Base-by-base conservation (phyloP, 2,113 vertebrate genomes). In the Tetrax tetrax region DNA sequence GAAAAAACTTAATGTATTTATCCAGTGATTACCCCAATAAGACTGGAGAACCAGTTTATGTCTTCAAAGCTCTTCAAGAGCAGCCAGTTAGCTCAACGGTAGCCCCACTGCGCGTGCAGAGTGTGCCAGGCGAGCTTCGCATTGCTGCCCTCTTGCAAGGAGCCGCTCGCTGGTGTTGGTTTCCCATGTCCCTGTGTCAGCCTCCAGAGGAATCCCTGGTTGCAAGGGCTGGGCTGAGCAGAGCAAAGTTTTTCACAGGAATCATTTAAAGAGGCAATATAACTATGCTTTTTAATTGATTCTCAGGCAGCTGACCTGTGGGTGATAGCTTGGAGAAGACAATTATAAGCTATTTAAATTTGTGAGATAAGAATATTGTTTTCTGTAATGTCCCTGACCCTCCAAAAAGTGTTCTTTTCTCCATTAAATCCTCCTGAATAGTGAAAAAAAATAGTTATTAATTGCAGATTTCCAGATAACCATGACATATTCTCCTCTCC, bases 81-180 rank as follows among this genome's bases (percentile, higher is more conserved):
- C 63, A 43, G 57, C 18, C 23, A 37, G 0, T 29, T 24, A 41
- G 10, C 66, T 64, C 50, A 27, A 4, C 1, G 8, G 53, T 57
- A 88, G 75, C 57, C 57, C 12, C 57, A 54, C 9, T 3, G 5
- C 0, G 24, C 18, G 4, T 7, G 12, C 48, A 21, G 57, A 47
- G 75, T 31, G 14, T 17, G 33, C 15, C 21, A 22, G 33, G 29
- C 0, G 4, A 63, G 54, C 8, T 9, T 18, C 3, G 13, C 24
- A 28, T 21, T 53, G 31, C 22, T 59, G 50, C 50, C 27, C 12
- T 57, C 66, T 43, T 25, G 16, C 20, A 53, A 57, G 66, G 43
- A 53, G 33, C 33, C 0, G 1, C 65, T 57, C 2, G 1, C 18
- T 38, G 27, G 5, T 31, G 17, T 12, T 57, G 54, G 60, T 12